Evolutionary conservation across 2,888 invertebrate genomes (phyloP), one percentile per base, ranked within the genome.

Genomic region (Deilephila elpenor): DNA sequence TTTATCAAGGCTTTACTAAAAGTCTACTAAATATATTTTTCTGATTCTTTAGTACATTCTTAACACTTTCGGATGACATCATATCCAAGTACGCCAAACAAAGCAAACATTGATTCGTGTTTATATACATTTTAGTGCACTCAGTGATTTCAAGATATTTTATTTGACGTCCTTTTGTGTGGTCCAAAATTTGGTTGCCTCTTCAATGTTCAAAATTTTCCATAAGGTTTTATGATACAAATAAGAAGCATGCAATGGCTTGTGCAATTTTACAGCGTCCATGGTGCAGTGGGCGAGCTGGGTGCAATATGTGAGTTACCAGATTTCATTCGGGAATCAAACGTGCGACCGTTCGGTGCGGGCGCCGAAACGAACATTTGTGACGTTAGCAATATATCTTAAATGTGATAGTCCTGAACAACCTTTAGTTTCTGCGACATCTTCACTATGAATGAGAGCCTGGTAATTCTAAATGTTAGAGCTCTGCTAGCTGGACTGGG

Each of bases 111-210:
- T 32, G 60, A 8, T 14, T 29, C 60, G 60, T 61, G 29, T 61
- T n/a, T n/a, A 64, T n/a, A n/a, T n/a, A 8, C 64, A 64, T 64
- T 34, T 64, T 37, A 34, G 7, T 37, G 37, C 37, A 37, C 34
- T 37, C 11, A n/a, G 34, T 64, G n/a, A n/a, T 37, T 64, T 64
- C 34, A 64, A 19, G 37, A n/a, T 4, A n/a, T 64, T 64, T 64
- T 64, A 64, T 64, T 6, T 64, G 64, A 37, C n/a, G 64, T 37
- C 3, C 37, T 64, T 56, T 64, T 64, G 64, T 34, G 37, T 64
- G 64, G 64, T 37, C 34, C 64, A n/a, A 64, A 11, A 64, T 64
- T n/a, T 64, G 6, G n/a, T 4, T 64, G 34, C n/a, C 19, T 3
- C 1, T 34, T 37, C n/a, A 19, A 64, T 64, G n/a, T 64, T 11